These are phyloP conservation scores for Atta texana DNA, from an alignment of 1,140 invertebrate species.

Conservation along the genomic window DNA sequence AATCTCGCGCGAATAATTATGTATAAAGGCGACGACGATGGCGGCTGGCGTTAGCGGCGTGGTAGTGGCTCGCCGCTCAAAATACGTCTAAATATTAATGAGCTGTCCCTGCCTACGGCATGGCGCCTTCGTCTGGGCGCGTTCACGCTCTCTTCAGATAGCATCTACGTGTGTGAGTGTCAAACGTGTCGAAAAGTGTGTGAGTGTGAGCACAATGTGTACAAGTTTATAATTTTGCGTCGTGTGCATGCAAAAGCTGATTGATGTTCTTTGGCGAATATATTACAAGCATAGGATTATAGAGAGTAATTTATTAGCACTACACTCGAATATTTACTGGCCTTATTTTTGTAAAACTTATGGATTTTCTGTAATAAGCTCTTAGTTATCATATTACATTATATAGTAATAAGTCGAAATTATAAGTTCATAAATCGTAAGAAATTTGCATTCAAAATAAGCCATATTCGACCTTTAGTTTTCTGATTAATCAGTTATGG, in stretches of 20 bases:
- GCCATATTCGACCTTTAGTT: too few relatives aligned
- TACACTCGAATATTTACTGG: background rate
- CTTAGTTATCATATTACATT: too few relatives aligned
- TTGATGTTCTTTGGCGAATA: background rate
- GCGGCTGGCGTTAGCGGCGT: slow-evolving; percentile 68
- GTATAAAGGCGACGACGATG: slow-evolving; percentile 81
- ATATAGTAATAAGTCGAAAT: too few relatives aligned
- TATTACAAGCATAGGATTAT: background rate
- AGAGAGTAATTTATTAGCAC: background rate
- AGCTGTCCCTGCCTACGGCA: slow-evolving; percentile 84
- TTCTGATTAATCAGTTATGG: too few relatives aligned
- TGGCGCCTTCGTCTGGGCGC: slow-evolving; percentile 74
- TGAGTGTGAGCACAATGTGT: slow-evolving; percentile 62
- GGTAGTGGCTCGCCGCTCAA: slow-evolving; percentile 82
- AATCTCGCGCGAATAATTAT: slow-evolving; percentile 84
- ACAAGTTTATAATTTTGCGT: slow-evolving; percentile 46
- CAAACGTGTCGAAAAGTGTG: slow-evolving; percentile 66
- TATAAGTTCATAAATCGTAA: too few relatives aligned
- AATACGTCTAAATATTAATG: slow-evolving; percentile 86
- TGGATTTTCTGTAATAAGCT: too few relatives aligned
- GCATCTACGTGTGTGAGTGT: slow-evolving; percentile 50
- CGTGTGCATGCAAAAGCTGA: background rate
- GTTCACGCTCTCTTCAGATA: slow-evolving; percentile 69
- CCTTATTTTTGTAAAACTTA: background rate
- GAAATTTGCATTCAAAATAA: too few relatives aligned